Conservation (phyloP, 1,140 invertebrate genomes). For the Drosophila melanogaster region Release_6_plus_ISO1_MT NT_037436.4:11527001-11527500, state of each 20-base stretch:
- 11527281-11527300: slow-evolving; percentile 97
- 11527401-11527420: too few relatives aligned
- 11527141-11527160: not conserved
- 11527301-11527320: slow-evolving; percentile 92
- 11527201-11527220: slow-evolving; percentile 97
- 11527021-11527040: slow-evolving; percentile 37
- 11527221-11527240: slow-evolving; percentile 95
- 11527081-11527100: slow-evolving; percentile 27
- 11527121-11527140: not conserved
- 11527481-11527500: slow-evolving; percentile 82
- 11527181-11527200: slow-evolving; percentile 99
- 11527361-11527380: slow-evolving; percentile 3
- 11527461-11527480: slow-evolving; percentile 82
- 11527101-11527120: slow-evolving; percentile 25
- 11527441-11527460: slow-evolving; percentile 76
- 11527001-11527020: slow-evolving; percentile 51
- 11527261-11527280: slow-evolving; percentile 96
- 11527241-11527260: slow-evolving; percentile 97
- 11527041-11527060: slow-evolving; percentile 16
- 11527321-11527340: slow-evolving; percentile 98
- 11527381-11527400: not conserved
- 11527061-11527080: slow-evolving; percentile 27
- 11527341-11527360: slow-evolving; percentile 89
- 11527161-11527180: slow-evolving; percentile 86
- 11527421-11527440: not conserved